Percentiles rank a stretch among this genome's conserved stretches.
Conservation (phyloP, 1,140 invertebrate species). For the Vollenhovia emeryi region DNA sequence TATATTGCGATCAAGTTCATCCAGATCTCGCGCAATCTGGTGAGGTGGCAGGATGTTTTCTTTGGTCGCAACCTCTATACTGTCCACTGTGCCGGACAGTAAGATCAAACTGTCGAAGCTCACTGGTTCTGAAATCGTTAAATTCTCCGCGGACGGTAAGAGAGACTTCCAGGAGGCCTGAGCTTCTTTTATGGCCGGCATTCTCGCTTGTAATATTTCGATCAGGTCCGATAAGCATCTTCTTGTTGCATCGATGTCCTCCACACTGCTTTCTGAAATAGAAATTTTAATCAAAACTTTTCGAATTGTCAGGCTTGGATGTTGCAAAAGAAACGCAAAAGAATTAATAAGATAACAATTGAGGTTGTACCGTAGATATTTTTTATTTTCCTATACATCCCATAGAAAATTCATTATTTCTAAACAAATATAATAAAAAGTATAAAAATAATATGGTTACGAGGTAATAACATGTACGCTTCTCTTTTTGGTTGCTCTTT, state of each 20-base stretch:
- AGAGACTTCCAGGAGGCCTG: conserved; percentile 49
- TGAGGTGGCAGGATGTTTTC: conserved; percentile 43
- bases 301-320: background rate
- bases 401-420: background rate
- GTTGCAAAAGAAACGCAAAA: background rate
- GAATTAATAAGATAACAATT: background rate
- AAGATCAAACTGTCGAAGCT: conserved; percentile 33
- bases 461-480: background rate
- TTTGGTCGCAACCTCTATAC: conserved; percentile 23
- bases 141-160: conserved; percentile 19
- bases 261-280: conserved; percentile 40
- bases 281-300: conserved; percentile 3
- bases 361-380: background rate
- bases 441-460: background rate
- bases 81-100: conserved; percentile 29
- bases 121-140: conserved; percentile 35
- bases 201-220: conserved; percentile 45
- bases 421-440: background rate
- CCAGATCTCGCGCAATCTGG: conserved; percentile 13
- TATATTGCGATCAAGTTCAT: background rate
- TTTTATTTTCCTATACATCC: background rate
- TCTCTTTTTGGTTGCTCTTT: background rate
- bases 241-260: background rate
- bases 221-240: conserved; percentile 56
- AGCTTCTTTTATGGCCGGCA: conserved; percentile 33